A percentile compares a stretch with the other conserved stretches of the same genome.
phyloP scores from a whole-genome alignment of 2,888 invertebrate genomes.

The Halictus quadricinctus region DNA sequence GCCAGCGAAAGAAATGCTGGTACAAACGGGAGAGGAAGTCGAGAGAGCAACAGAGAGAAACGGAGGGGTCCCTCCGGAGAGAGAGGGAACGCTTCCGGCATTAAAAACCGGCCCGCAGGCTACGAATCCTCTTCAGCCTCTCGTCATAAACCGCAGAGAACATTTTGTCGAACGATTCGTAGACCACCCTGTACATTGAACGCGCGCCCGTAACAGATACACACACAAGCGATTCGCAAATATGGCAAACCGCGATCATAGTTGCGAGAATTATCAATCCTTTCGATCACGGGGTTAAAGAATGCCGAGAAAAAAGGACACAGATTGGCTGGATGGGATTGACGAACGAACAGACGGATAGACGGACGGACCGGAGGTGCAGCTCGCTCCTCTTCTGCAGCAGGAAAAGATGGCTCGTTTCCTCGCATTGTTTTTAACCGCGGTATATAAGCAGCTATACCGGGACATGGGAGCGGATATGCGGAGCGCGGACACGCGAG shows the following conservation, averaged over 20 bases:
- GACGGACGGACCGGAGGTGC: constrained; percentile 43
- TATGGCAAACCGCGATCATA: background rate
- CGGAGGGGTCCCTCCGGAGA: constrained; percentile 48
- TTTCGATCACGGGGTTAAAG: background rate
- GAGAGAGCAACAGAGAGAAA: constrained; percentile 63
- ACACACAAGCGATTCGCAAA: too few species aligned
- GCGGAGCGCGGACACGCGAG: constrained; percentile 77
- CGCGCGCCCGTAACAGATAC: background rate
- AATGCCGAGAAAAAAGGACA: too few species aligned
- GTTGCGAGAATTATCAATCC: background rate
- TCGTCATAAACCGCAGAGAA: constrained; percentile 68
- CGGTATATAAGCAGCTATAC: constrained; percentile 74
- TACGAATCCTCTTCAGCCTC: constrained; percentile 74
- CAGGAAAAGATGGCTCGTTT: constrained; percentile 81
- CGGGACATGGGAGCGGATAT: constrained; percentile 80
- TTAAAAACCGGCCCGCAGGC: constrained; percentile 73
- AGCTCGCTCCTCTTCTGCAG: constrained; percentile 66
- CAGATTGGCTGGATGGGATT: too few species aligned
- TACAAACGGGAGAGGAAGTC: constrained; percentile 69
- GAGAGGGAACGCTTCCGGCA: constrained; percentile 69
- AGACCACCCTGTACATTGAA: background rate
- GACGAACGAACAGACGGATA: constrained; percentile 27
- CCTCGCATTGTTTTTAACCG: constrained; percentile 80
- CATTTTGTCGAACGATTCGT: constrained; percentile 50
- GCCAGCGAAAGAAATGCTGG: constrained; percentile 68